phyloP scores from a whole-genome alignment of 2,888 invertebrate genomes.

The Watsonalla binaria region DNA sequence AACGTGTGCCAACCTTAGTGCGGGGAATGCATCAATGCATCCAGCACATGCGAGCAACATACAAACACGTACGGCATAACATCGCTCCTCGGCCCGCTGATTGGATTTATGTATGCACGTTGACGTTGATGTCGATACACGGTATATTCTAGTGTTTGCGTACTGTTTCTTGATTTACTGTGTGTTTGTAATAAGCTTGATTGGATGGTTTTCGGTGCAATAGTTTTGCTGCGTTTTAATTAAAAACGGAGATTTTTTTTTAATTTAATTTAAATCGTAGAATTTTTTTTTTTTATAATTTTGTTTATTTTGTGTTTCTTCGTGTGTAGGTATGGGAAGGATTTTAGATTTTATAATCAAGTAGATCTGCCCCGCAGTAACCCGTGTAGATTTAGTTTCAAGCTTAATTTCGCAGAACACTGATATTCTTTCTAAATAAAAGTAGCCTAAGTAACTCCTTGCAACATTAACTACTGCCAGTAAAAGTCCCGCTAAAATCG shows the following conservation, averaged over 20 bases:
- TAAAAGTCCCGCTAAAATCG: no score
- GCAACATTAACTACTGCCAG: no score
- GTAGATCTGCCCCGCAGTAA: no score
- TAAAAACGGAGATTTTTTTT: not conserved
- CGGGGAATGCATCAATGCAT: conserved; percentile 56
- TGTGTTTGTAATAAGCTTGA: not conserved
- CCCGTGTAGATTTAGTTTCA: no score
- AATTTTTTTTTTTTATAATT: no score
- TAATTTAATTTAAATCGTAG: no score
- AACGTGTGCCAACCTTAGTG: conserved; percentile 41
- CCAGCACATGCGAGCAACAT: conserved; percentile 57
- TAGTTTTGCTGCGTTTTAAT: not conserved
- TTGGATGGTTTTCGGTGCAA: not conserved
- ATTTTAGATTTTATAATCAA: no score
- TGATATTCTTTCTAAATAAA: no score
- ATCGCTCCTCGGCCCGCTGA: conserved; percentile 56
- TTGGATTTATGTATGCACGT: conserved; percentile 65
- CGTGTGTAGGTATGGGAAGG: no score
- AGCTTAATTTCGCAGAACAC: no score
- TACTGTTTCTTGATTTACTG: not conserved
- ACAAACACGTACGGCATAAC: conserved; percentile 35
- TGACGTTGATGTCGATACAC: conserved; percentile 21
- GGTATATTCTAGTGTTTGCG: conserved; percentile 3
- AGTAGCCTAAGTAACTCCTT: no score
- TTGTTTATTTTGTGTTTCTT: no score